Evolutionary conservation across 1,140 invertebrate species (phyloP).

Genomic region (Aphidius ervi): DNA sequence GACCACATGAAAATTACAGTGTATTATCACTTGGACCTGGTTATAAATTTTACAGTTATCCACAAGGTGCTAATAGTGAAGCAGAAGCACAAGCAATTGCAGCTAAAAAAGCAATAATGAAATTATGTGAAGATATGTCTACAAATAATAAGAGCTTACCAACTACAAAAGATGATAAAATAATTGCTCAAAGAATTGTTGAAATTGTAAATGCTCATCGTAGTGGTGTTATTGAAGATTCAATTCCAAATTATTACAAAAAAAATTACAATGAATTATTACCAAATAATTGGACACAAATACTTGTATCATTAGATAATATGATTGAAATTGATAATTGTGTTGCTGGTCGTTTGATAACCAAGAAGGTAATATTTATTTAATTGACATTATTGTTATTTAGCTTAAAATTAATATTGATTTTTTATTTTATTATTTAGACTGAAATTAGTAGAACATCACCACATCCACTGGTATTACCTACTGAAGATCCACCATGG

Average conservation of each 20-base stretch:
- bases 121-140: conserved; percentile 43
- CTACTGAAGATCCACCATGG: too few relatives aligned
- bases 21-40: conserved; percentile 45
- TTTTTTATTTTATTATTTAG: too few relatives aligned
- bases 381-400: too few relatives aligned
- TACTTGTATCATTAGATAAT: conserved; percentile 11
- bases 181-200: conserved; percentile 47
- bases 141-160: conserved; percentile 27
- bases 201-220: conserved; percentile 53
- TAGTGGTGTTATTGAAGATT: conserved; percentile 49
- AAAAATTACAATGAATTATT: conserved; percentile 54
- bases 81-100: conserved; percentile 55
- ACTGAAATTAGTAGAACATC: too few relatives aligned
- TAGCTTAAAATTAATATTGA: too few relatives aligned
- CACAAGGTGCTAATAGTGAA: conserved; percentile 53
- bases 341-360: conserved; percentile 40
- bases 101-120: conserved; percentile 52
- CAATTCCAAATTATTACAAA: conserved; percentile 44
- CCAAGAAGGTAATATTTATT: too few relatives aligned
- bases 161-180: conserved; percentile 30
- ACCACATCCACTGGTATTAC: too few relatives aligned
- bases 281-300: conserved; percentile 53
- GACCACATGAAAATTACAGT: conserved; percentile 19
- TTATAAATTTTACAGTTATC: conserved; percentile 57
- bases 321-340: conserved; percentile 40